Evolutionary conservation across 1,140 invertebrate species (phyloP), one percentile per base, ranked within the genome.

Genomic region (Philopotamus ludificatus): DNA sequence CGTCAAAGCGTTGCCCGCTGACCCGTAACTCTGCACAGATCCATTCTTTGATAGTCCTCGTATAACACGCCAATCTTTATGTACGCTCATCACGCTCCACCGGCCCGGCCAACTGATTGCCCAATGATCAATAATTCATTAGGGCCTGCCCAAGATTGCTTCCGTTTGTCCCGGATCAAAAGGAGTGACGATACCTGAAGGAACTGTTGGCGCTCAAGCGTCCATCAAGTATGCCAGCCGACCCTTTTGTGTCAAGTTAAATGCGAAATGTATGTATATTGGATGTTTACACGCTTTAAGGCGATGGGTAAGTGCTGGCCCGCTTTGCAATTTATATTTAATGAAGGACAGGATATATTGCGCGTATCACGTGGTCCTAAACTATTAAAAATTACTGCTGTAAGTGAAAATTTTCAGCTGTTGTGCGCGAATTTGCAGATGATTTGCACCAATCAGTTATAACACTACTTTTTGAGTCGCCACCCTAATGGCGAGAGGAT

Each of bases 1-100:
- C 47, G 42, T 21, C 22, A 60, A 60, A 60, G 57, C 41, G 41
- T 26, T n/a, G 34, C 15, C 42, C 57, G 42, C 21, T 44, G 57
- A 60, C 57, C 57, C 57, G 57, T 60, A 44, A 60, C 10, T 20
- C 23, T 22, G 47, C 42, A 60, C 23, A 23, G 57, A 60, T 60
- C 47, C 47, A 60, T 60, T 42, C 42, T 60, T 34, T 34, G 57
- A 60, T 60, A 44, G 57, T 16, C 57, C 42, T 45, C 15, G 57
- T 45, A 45, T 42, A 58, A 58, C 26, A 58, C 39, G 39, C 55
- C 55, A 58, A 58, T 58, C 55, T 58, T 47, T 47, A 47, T 47
- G 55, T 28, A 34, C 45, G 55, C 45, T 45, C 39, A 9, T 45
- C 55, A 44, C 20, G 55, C 41, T 25, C 8, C 16, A 45, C 55